Evolutionary conservation across 2,113 vertebrate genomes (phyloP).

Genomic region (Nesoenas mayeri): DNA sequence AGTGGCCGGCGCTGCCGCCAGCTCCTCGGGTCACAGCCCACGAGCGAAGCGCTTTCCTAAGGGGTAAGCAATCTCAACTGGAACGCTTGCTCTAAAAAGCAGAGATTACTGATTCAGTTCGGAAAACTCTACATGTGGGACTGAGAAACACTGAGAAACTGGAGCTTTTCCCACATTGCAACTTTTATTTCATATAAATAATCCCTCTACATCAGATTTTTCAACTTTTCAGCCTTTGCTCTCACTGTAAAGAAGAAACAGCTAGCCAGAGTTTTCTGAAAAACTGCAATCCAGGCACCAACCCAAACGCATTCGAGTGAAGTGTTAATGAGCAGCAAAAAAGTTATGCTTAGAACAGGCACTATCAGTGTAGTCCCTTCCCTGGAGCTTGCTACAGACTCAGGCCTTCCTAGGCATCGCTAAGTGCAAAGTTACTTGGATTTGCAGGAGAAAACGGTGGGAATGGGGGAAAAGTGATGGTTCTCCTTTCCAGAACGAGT

Average conservation of each 20-base stretch:
- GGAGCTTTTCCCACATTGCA: neutral
- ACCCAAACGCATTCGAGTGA: slow-evolving; percentile 20
- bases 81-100: neutral
- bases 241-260: slow-evolving; percentile 6
- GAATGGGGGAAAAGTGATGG: neutral
- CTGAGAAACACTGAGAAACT: neutral
- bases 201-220: neutral
- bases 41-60: neutral
- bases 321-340: slow-evolving; percentile 28
- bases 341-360: neutral
- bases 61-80: neutral
- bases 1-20: accelerated
- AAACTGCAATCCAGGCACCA: slow-evolving; percentile 27
- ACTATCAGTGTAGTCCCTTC: neutral
- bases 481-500: neutral
- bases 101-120: neutral
- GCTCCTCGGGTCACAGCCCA: neutral
- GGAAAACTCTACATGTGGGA: neutral
- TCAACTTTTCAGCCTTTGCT: neutral
- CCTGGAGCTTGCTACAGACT: neutral
- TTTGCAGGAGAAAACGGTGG: neutral
- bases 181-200: slow-evolving; percentile 66
- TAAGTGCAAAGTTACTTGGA: neutral
- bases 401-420: neutral
- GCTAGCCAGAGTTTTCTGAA: neutral